phyloP scores from a whole-genome alignment of 2,888 invertebrate species.

The Ganaspis brasiliensis region DNA sequence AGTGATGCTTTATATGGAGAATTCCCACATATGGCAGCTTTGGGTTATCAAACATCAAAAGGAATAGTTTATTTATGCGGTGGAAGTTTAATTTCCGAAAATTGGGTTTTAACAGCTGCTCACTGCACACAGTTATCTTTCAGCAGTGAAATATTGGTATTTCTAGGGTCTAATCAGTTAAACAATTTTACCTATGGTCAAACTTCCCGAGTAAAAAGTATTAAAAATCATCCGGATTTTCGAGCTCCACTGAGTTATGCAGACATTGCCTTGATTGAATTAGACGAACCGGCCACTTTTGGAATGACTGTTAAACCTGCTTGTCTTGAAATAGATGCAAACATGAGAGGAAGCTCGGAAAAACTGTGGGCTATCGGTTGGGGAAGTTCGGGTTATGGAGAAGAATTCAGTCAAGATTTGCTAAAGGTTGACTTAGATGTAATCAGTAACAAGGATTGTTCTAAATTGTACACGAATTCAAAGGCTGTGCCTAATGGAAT shows the following conservation, averaged over 20 bases:
- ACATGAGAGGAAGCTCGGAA: neutral
- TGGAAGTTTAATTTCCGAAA: constrained; percentile 24
- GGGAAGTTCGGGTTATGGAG: neutral
- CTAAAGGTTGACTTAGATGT: constrained; percentile 19
- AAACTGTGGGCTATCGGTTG: constrained; percentile 13
- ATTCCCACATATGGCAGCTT: constrained; percentile 31
- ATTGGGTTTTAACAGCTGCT: constrained; percentile 16
- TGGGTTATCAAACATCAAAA: neutral
- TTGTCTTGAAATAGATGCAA: constrained; percentile 26
- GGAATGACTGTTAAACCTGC: constrained; percentile 18
- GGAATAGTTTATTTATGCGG: neutral
- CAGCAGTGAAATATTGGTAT: neutral
- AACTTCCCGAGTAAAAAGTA: neutral
- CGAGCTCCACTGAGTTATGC: neutral
- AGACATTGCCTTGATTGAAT: constrained; percentile 38
- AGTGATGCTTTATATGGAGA: neutral
- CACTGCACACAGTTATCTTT: constrained; percentile 1
- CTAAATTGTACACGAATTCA: constrained; percentile 9
- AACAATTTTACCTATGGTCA: neutral
- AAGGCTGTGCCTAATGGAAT: constrained; percentile 27
- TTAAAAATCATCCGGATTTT: constrained; percentile 17
- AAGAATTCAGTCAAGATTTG: neutral
- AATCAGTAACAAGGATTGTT: constrained; percentile 21
- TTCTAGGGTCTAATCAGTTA: neutral
- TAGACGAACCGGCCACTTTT: constrained; percentile 1